A percentile compares a stretch with the other conserved stretches of the same genome.
phyloP scores from a whole-genome alignment of 2,113 vertebrate genomes.

The Ailuropoda melanoleuca region DNA sequence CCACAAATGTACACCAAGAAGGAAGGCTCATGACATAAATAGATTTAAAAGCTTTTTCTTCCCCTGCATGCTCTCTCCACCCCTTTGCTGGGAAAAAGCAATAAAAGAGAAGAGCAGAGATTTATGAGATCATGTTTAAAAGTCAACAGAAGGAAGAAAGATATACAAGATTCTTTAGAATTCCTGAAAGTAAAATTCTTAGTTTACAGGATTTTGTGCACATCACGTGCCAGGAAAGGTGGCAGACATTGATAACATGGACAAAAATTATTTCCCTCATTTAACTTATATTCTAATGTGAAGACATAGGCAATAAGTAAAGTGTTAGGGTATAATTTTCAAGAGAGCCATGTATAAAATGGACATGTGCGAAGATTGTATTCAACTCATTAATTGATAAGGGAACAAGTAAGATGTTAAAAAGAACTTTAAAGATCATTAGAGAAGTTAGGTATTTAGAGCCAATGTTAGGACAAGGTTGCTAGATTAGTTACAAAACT shows the following conservation, averaged over 20 bases:
- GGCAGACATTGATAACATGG: background rate
- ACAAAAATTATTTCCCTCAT: background rate
- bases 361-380: background rate
- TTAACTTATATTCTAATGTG: background rate
- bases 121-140: constrained; percentile 28
- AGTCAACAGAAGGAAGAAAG: background rate
- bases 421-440: background rate
- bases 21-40: background rate
- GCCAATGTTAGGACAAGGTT: background rate
- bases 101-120: background rate
- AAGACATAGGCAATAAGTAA: background rate
- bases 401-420: background rate
- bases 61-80: background rate
- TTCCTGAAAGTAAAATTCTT: background rate
- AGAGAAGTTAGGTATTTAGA: background rate
- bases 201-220: background rate
- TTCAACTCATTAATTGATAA: background rate
- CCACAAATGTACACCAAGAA: background rate
- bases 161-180: constrained; percentile 31
- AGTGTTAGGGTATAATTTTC: background rate
- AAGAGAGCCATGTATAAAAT: background rate
- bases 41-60: background rate
- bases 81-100: background rate
- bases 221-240: background rate
- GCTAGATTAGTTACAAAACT: background rate